Conservation (phyloP, 2,888 invertebrate genomes). For the Pollenia angustigena region DNA sequence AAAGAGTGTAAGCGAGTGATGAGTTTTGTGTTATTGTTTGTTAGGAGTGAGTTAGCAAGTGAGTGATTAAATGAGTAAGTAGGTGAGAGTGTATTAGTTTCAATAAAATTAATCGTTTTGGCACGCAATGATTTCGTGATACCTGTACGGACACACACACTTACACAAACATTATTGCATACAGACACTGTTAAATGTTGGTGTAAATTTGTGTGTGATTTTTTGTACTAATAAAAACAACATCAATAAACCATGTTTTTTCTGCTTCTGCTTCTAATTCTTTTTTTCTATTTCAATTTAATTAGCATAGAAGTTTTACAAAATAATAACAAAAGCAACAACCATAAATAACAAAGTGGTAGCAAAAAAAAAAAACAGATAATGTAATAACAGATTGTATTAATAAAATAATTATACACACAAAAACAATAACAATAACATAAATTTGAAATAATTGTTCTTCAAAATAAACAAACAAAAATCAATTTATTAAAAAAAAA, state of each 20-base stretch:
- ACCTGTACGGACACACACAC: constrained; percentile 45
- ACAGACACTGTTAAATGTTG: too few relatives aligned
- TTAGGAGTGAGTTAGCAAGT: not conserved
- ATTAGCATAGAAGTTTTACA: constrained; percentile 56
- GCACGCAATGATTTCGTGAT: constrained; percentile 72
- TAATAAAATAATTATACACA: constrained; percentile 17
- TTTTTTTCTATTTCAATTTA: constrained; percentile 37
- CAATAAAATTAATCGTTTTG: constrained; percentile 68
- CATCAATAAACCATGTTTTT: constrained; percentile 32
- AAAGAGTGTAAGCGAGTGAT: not conserved
- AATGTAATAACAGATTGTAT: not conserved
- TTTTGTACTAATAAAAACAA: constrained; percentile 2
- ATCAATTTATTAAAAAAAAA: too few relatives aligned
- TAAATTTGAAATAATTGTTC: too few relatives aligned
- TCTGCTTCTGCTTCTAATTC: not conserved
- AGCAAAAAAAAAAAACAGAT: constrained; percentile 14
- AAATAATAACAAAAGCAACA: constrained; percentile 12
- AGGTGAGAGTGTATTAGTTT: constrained; percentile 27
- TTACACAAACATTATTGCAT: not conserved
- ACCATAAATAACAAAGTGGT: constrained; percentile 9
- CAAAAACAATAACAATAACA: not conserved
- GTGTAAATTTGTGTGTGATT: not conserved
- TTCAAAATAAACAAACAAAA: too few relatives aligned
- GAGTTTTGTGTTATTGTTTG: constrained; percentile 9
- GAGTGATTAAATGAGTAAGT: not conserved